These are phyloP conservation scores for Eulithis testata DNA, from an alignment of 2,888 invertebrate species.

Conservation along the genomic window DNA sequence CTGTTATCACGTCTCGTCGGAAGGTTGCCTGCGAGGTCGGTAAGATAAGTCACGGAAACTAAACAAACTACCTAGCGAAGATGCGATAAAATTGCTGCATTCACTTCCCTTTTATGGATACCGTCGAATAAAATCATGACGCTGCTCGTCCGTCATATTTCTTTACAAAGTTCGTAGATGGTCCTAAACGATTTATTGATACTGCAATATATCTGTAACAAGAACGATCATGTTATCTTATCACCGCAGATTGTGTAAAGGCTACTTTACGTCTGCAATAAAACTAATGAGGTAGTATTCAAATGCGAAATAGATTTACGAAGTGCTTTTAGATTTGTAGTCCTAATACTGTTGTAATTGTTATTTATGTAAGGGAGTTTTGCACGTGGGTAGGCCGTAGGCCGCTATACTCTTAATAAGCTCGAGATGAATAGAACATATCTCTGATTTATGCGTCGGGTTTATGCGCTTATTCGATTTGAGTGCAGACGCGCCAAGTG, in stretches of 20 bases:
- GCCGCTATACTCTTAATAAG: slow-evolving; percentile 46
- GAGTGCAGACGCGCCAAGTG: slow-evolving; percentile 36
- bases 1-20: slow-evolving; percentile 39
- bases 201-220: slow-evolving; percentile 8
- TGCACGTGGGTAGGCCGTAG: slow-evolving; percentile 44
- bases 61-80: slow-evolving; percentile 10
- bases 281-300: slow-evolving; percentile 39
- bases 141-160: slow-evolving; percentile 8
- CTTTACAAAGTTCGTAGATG: slow-evolving; percentile 3
- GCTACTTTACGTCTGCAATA: slow-evolving; percentile 30
- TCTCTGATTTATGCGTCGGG: slow-evolving; percentile 43
- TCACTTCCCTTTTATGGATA: slow-evolving; percentile 17
- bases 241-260: slow-evolving; percentile 13
- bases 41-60: slow-evolving; percentile 27
- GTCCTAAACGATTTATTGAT: slow-evolving; percentile 2
- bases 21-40: slow-evolving; percentile 26
- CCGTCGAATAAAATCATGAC: slow-evolving; percentile 4
- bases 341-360: slow-evolving; percentile 46
- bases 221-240: slow-evolving; percentile 14
- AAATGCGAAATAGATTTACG: slow-evolving; percentile 43
- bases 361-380: slow-evolving; percentile 44
- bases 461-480: slow-evolving; percentile 41
- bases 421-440: slow-evolving; percentile 43
- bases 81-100: slow-evolving; percentile 19
- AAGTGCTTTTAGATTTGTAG: slow-evolving; percentile 43